A percentile compares a stretch with the other conserved stretches of the same genome.
These are phyloP conservation scores for Lerema accius DNA, from an alignment of 1,140 invertebrate genomes.

Conservation along the genomic window DNA sequence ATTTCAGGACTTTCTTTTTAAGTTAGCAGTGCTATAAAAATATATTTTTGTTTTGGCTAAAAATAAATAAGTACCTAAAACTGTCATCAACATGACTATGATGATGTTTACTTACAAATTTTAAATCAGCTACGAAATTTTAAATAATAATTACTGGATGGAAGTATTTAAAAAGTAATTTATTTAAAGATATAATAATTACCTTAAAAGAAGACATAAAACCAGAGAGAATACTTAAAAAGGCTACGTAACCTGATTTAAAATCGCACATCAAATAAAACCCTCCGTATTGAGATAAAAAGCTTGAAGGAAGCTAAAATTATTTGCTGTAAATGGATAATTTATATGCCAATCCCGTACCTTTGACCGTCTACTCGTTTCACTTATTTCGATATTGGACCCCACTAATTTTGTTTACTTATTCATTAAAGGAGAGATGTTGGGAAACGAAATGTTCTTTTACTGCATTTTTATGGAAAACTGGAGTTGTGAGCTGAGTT, in stretches of 20 bases:
- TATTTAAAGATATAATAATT: constrained; percentile 9
- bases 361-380: constrained; percentile 60
- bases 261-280: constrained; percentile 39
- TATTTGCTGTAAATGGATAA: constrained; percentile 67
- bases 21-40: not conserved
- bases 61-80: too few relatives aligned
- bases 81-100: too few relatives aligned
- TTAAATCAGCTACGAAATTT: too few relatives aligned
- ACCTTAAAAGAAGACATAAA: constrained; percentile 11
- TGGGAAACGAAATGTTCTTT: constrained; percentile 50
- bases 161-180: too few relatives aligned
- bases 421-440: constrained; percentile 76
- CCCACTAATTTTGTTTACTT: constrained; percentile 79
- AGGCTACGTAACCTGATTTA: constrained; percentile 36
- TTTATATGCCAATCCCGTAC: constrained; percentile 68
- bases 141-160: too few relatives aligned
- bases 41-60: not conserved
- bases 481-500: constrained; percentile 43
- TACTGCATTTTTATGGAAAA: constrained; percentile 62
- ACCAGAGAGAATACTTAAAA: constrained; percentile 29
- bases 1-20: constrained; percentile 12
- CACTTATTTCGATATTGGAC: constrained; percentile 73
- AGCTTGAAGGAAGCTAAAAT: constrained; percentile 48
- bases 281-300: constrained; percentile 48
- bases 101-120: too few relatives aligned